phyloP scores from a whole-genome alignment of 30 jellyfish, hydroid and myxozoan genomes.

The Sanderia malayensis region DNA sequence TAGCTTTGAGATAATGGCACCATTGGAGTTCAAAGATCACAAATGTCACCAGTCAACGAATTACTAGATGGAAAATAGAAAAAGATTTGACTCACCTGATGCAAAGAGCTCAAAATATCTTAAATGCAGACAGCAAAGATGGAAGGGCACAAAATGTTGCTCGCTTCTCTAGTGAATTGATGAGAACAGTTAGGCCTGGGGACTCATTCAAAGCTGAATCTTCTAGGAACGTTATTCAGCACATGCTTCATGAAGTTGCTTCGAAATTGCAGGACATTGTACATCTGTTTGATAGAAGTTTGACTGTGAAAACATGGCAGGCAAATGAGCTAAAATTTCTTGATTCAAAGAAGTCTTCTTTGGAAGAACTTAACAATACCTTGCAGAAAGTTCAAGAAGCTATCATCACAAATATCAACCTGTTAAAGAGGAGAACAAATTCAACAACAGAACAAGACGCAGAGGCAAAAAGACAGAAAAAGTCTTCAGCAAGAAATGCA shows the following conservation, averaged over 20 bases:
- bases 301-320: slow-evolving; percentile 30
- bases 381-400: slow-evolving; percentile 44
- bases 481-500: slow-evolving; percentile 30
- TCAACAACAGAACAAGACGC: slow-evolving; percentile 36
- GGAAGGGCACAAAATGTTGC: slow-evolving; percentile 30
- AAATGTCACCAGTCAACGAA: slow-evolving; percentile 39
- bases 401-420: slow-evolving; percentile 28
- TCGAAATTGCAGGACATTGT: slow-evolving; percentile 34
- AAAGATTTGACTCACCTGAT: slow-evolving; percentile 32
- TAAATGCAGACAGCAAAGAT: slow-evolving; percentile 11
- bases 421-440: slow-evolving; percentile 32
- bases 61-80: slow-evolving; percentile 24
- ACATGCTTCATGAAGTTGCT: slow-evolving; percentile 26
- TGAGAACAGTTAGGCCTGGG: slow-evolving; percentile 18
- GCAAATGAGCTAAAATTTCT: slow-evolving; percentile 33
- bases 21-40: slow-evolving; percentile 19
- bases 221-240: slow-evolving; percentile 18
- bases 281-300: slow-evolving; percentile 15
- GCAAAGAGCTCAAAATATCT: slow-evolving; percentile 10
- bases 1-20: slow-evolving; percentile 8
- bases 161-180: slow-evolving; percentile 2
- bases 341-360: slow-evolving; percentile 22
- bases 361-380: slow-evolving; percentile 42
- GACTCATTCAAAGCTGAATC: slow-evolving; percentile 28
- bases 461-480: slow-evolving; percentile 36